Conservation (phyloP, 1,140 invertebrate species). For the Drosophila murphyi region DNA sequence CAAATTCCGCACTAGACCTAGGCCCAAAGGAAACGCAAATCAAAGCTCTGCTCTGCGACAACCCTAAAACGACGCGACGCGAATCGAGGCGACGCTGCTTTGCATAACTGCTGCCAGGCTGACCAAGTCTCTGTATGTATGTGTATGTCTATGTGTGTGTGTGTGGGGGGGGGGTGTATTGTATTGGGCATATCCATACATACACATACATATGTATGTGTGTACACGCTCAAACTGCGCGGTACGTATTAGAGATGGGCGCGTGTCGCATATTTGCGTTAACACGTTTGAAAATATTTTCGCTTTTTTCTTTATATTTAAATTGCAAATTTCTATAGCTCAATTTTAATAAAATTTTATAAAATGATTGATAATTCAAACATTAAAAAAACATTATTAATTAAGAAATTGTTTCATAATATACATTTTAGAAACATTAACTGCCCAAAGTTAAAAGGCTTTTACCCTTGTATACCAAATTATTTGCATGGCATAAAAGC, state of each 20-base stretch:
- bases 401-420: too few relatives aligned
- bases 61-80: constrained; percentile 55
- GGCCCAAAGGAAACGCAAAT: constrained; percentile 43
- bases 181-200: constrained; percentile 46
- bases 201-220: constrained; percentile 57
- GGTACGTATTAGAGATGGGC: constrained; percentile 6
- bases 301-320: too few relatives aligned
- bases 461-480: too few relatives aligned
- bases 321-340: too few relatives aligned
- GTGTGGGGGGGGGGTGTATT: background rate
- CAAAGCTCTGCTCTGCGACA: constrained; percentile 57
- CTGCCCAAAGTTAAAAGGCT: too few relatives aligned
- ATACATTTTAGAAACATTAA: too few relatives aligned
- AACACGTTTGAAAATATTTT: constrained; percentile 9
- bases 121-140: constrained; percentile 30
- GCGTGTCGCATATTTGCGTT: constrained; percentile 45
- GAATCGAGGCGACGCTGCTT: constrained; percentile 54
- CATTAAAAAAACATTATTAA: too few relatives aligned
- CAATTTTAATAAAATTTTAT: too few relatives aligned
- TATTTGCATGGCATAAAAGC: too few relatives aligned
- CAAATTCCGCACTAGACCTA: constrained; percentile 53
- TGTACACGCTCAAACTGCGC: constrained; percentile 10
- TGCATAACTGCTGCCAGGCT: constrained; percentile 64
- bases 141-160: constrained; percentile 17
- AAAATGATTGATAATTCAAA: too few relatives aligned